Percentiles rank a stretch among this genome's conserved stretches.
phyloP scores from a whole-genome alignment of 2,113 vertebrate genomes.

The Proterorhinus semilunaris region DNA sequence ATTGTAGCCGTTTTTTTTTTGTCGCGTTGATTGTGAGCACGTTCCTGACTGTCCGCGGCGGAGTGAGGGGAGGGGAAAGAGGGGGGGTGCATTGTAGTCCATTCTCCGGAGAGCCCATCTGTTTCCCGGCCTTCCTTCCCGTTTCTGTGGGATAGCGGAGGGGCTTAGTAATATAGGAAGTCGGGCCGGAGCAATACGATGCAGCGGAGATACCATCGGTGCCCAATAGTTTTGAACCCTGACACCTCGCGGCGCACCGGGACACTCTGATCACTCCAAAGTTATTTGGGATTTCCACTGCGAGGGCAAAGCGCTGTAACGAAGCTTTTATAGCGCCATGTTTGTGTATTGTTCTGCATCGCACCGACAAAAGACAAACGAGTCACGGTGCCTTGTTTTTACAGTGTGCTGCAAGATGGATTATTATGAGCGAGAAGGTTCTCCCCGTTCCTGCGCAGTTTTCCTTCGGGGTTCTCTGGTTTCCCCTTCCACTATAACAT shows the following conservation, averaged over 20 bases:
- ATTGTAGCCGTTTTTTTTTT: constrained; percentile 59
- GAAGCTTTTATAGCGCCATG: constrained; percentile 1
- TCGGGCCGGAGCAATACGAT: constrained; percentile 63
- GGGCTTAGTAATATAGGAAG: constrained; percentile 71
- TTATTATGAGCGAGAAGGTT: no score
- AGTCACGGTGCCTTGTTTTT: no score
- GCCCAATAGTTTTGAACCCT: constrained; percentile 73
- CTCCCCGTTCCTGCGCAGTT: no score
- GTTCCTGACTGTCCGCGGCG: constrained; percentile 58
- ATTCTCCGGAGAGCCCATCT: constrained; percentile 79
- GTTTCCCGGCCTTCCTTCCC: constrained; percentile 86
- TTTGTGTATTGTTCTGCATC: constrained; percentile 15
- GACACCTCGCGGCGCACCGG: constrained; percentile 62
- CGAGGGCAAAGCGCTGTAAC: not conserved
- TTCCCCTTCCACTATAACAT: no score
- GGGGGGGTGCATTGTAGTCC: constrained; percentile 66
- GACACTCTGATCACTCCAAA: constrained; percentile 59
- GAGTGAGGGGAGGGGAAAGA: constrained; percentile 33
- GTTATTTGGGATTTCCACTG: constrained; percentile 2
- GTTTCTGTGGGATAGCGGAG: constrained; percentile 68
- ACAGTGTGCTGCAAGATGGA: no score
- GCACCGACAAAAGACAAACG: no score
- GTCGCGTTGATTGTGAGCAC: constrained; percentile 70
- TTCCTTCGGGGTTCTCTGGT: no score
- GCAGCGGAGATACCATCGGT: constrained; percentile 71